Evolutionary conservation across 35 echinoderm and acorn worm species (phyloP).

Genomic region (Lytechinus pictus): DNA sequence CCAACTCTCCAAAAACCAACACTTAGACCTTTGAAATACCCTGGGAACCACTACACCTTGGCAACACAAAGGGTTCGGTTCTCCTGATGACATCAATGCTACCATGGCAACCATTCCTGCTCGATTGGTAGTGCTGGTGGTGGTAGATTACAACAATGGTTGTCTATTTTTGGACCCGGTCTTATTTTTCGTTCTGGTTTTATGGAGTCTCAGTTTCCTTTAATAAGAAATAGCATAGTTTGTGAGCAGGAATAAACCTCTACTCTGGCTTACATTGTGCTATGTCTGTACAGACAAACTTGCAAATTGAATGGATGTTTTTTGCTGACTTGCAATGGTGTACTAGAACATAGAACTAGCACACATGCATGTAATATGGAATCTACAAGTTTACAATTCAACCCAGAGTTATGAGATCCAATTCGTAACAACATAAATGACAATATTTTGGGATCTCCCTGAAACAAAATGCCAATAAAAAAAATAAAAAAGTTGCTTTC

Average conservation of each 20-base stretch:
- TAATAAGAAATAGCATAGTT: not conserved
- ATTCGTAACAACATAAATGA: too few species aligned
- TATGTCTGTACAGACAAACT: not conserved
- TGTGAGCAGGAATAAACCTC: not conserved
- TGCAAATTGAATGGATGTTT: too few species aligned
- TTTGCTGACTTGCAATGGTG: not conserved
- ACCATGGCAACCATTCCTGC: slow-evolving; percentile 23
- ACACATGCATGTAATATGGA: too few species aligned
- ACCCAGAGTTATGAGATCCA: too few species aligned
- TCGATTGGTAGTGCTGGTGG: not conserved
- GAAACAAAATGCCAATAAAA: too few species aligned
- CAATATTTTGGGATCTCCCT: too few species aligned
- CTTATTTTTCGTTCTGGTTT: slow-evolving; percentile 2
- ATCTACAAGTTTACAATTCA: too few species aligned
- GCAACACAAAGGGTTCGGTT: not conserved
- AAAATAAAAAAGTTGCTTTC: too few species aligned
- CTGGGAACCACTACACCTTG: slow-evolving; percentile 27
- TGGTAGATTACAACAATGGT: not conserved
- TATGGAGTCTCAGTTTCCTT: slow-evolving; percentile 9
- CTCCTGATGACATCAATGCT: slow-evolving; percentile 40
- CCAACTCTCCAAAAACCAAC: not conserved
- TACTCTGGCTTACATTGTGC: not conserved
- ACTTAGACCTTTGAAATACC: not conserved
- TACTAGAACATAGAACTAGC: not conserved
- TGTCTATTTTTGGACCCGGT: not conserved